Evolutionary conservation across 37 sponge, comb jelly and placozoan genomes (phyloP).

Genomic region (Bolinopsis microptera): DNA sequence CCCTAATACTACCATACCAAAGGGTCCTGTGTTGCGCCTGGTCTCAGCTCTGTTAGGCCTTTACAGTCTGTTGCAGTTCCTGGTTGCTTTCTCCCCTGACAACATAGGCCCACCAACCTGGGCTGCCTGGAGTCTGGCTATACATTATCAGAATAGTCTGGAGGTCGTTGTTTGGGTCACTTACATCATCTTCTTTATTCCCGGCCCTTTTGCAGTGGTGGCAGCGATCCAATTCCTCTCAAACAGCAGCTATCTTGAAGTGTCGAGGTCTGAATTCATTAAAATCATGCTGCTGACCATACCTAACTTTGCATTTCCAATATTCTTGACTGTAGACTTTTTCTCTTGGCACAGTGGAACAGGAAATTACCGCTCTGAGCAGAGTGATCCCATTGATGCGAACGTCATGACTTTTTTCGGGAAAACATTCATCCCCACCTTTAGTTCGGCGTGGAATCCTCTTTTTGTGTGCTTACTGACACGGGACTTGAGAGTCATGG

Average conservation of each 20-base stretch:
- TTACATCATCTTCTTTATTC: slow-evolving; percentile 41
- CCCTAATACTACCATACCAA: slow-evolving; percentile 20
- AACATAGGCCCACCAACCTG: slow-evolving; percentile 3
- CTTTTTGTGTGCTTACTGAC: slow-evolving; percentile 24
- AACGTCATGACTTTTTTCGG: slow-evolving; percentile 57
- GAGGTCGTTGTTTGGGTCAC: slow-evolving; percentile 62
- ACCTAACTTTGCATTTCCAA: slow-evolving; percentile 40
- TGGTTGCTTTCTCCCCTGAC: slow-evolving; percentile 42
- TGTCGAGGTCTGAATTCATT: slow-evolving; percentile 37
- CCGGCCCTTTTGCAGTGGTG: slow-evolving; percentile 25
- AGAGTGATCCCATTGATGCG: not conserved
- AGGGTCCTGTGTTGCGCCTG: slow-evolving; percentile 54
- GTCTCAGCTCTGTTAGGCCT: slow-evolving; percentile 31
- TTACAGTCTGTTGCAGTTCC: slow-evolving; percentile 25
- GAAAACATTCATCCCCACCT: slow-evolving; percentile 54
- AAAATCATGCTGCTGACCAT: slow-evolving; percentile 9
- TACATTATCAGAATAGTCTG: slow-evolving; percentile 42
- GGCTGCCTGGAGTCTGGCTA: slow-evolving; percentile 56
- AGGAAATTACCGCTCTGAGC: not conserved
- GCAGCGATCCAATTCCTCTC: not conserved
- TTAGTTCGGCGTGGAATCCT: slow-evolving; percentile 54
- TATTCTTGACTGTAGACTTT: slow-evolving; percentile 41
- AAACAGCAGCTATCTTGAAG: not conserved
- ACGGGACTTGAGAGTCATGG: not conserved
- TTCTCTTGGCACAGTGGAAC: slow-evolving; percentile 12